Evolutionary conservation across 2,113 vertebrate genomes (phyloP).

Genomic region (Tretioscincus oriximinensis): DNA sequence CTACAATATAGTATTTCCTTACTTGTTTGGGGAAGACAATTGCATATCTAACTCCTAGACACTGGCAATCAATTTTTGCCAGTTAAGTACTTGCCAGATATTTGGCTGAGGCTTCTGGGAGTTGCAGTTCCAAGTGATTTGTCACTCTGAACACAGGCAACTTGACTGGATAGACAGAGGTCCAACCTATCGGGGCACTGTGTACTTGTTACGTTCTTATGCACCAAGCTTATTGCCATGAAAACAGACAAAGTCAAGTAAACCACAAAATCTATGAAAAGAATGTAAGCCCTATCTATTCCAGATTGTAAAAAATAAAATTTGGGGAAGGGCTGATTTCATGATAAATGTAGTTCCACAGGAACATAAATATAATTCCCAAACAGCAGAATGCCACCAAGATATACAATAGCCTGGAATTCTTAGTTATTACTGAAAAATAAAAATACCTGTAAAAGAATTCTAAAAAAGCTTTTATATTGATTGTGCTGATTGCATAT

Average conservation of each 20-base stretch:
- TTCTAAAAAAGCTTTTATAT: constrained; percentile 11
- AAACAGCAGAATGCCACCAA: constrained; percentile 58
- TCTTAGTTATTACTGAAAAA: constrained; percentile 3
- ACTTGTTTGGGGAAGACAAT: constrained; percentile 54
- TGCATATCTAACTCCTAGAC: constrained; percentile 43
- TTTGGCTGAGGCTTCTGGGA: no score
- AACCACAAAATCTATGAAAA: constrained; percentile 50
- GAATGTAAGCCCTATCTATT: constrained; percentile 64
- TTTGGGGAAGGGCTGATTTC: constrained; percentile 53
- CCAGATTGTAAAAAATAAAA: constrained; percentile 68
- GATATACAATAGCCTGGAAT: neutral
- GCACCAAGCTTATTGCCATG: constrained; percentile 53
- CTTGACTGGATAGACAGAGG: no score
- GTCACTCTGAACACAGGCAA: no score
- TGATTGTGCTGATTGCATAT: constrained; percentile 22
- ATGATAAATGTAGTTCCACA: constrained; percentile 54
- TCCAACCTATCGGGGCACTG: constrained; percentile 52
- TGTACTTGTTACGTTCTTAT: constrained; percentile 14
- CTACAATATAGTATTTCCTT: constrained; percentile 51
- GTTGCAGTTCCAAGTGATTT: no score
- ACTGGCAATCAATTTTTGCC: constrained; percentile 44
- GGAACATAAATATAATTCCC: constrained; percentile 49
- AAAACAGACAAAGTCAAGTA: constrained; percentile 63
- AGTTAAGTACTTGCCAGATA: no score
- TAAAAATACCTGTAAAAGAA: constrained; percentile 24